These are phyloP conservation scores for Ammodytes dubius DNA, from an alignment of 2,113 vertebrate genomes.

Conservation along the genomic window DNA sequence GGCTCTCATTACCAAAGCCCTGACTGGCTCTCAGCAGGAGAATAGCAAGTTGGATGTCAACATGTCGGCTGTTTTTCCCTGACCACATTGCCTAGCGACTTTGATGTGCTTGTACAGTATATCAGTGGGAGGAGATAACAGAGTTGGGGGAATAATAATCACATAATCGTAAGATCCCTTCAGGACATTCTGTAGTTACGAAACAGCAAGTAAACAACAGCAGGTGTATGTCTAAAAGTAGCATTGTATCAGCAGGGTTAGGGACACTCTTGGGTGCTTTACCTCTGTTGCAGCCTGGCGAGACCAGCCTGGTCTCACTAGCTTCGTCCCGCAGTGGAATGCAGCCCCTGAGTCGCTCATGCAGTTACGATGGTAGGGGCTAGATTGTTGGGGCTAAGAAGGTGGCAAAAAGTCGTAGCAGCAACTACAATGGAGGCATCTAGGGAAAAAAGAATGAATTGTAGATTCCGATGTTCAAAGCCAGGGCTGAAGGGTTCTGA, in stretches of 20 bases:
- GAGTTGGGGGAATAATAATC: neutral
- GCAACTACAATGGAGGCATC: neutral
- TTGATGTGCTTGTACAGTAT: conserved; percentile 44
- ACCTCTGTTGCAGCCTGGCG: no score
- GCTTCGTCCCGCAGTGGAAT: no score
- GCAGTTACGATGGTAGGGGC: neutral
- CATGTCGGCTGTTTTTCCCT: conserved; percentile 60
- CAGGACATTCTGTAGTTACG: neutral
- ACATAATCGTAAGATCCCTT: neutral
- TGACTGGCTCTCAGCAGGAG: conserved; percentile 56
- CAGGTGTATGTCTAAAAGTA: neutral
- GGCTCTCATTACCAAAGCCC: conserved; percentile 73
- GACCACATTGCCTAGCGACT: conserved; percentile 45
- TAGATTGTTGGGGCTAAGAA: neutral
- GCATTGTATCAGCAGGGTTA: neutral
- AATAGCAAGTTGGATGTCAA: conserved; percentile 59
- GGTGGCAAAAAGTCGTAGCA: neutral
- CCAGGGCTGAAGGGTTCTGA: neutral
- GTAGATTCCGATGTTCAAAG: neutral
- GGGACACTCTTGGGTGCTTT: neutral
- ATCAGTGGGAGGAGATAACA: conserved; percentile 41
- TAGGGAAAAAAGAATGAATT: no score
- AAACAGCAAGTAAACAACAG: neutral
- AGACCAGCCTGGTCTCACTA: no score
- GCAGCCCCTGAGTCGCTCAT: no score